Evolutionary conservation across 2,888 invertebrate species (phyloP).

Genomic region (Pachycephus smyrnensis): DNA sequence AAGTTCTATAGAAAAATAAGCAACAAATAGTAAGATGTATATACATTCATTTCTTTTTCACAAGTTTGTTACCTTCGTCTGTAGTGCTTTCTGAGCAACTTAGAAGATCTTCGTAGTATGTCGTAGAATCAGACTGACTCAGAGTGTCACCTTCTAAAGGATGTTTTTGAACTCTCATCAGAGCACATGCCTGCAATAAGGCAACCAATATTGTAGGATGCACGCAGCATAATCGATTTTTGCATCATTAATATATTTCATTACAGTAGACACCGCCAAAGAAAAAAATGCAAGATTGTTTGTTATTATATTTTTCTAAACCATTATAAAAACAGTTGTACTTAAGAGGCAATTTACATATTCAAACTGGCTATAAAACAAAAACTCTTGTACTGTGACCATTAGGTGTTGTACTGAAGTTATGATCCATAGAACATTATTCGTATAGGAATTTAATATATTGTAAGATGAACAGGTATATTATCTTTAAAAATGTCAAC

Average conservation of each 20-base stretch:
- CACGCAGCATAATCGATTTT: neutral
- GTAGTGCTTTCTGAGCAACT: constrained; percentile 92
- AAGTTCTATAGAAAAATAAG: constrained; percentile 3
- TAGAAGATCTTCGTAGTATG: constrained; percentile 95
- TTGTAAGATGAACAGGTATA: too few relatives aligned
- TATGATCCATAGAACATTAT: neutral
- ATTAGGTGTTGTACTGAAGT: neutral
- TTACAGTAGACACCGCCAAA: neutral
- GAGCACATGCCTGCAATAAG: constrained; percentile 75
- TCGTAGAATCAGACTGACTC: constrained; percentile 91
- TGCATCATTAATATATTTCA: neutral
- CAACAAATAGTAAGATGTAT: constrained; percentile 48
- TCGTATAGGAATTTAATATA: neutral
- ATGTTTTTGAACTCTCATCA: constrained; percentile 85
- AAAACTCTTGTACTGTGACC: neutral
- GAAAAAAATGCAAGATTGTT: neutral
- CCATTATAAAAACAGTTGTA: neutral
- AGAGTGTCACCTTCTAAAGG: constrained; percentile 88
- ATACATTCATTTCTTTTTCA: constrained; percentile 56
- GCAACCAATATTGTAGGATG: too few relatives aligned
- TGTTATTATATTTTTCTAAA: neutral
- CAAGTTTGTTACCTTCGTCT: constrained; percentile 77
- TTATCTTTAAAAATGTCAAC: too few relatives aligned
- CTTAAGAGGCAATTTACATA: neutral
- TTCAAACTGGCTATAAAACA: neutral